Evolutionary conservation across 2,797 vertebrate genomes (phyloP).

Genomic region (Iguana delicatissima): DNA sequence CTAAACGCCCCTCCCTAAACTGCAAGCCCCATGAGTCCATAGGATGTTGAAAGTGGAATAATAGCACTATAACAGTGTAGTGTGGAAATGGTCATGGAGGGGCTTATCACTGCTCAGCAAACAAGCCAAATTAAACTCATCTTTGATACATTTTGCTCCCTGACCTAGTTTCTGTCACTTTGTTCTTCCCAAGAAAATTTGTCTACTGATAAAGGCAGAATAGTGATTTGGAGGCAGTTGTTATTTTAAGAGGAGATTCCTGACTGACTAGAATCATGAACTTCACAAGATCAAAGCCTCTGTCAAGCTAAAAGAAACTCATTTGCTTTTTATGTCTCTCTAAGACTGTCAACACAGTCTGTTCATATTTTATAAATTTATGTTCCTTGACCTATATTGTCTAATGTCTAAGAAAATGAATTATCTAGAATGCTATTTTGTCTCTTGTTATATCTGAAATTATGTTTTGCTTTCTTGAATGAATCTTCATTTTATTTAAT

Average conservation of each 20-base stretch:
- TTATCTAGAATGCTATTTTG: neutral
- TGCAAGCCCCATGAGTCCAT: no score
- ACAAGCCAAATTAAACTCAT: neutral
- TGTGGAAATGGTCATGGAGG: no score
- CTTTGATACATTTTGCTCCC: neutral
- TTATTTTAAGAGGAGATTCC: neutral
- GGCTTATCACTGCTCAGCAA: neutral
- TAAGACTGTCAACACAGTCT: neutral
- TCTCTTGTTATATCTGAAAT: neutral
- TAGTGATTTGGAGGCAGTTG: neutral
- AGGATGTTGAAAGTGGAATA: no score
- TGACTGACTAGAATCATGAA: neutral
- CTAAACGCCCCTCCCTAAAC: no score
- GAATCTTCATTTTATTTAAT: neutral
- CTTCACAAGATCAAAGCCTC: neutral
- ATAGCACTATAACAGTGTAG: no score
- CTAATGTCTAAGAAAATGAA: neutral
- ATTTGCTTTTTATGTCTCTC: neutral
- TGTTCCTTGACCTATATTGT: neutral
- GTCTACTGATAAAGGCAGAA: neutral
- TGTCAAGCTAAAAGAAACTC: neutral
- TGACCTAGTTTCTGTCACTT: neutral
- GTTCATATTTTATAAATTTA: neutral
- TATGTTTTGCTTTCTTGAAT: neutral
- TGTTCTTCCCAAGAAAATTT: neutral